Conservation (phyloP, 2,797 vertebrate genomes). For the Ceryle rudis region DNA sequence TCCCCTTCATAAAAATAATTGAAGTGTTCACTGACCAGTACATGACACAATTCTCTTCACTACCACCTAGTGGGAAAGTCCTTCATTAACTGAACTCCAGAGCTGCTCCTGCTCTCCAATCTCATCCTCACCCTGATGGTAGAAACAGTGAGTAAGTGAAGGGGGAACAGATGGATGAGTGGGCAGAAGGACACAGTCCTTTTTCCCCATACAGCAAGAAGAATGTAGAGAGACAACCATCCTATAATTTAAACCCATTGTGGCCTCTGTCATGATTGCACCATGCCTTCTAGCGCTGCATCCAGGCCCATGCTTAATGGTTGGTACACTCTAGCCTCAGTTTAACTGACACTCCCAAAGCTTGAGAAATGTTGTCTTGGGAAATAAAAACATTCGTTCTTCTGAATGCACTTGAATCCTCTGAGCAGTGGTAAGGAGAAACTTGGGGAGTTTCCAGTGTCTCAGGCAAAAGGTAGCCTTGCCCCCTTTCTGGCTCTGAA, state of each 20-base stretch:
- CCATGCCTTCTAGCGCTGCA: background rate
- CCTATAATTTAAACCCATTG: background rate
- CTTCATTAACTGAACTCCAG: background rate
- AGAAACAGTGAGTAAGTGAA: background rate
- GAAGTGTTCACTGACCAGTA: background rate
- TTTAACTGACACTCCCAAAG: background rate
- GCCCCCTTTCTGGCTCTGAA: background rate
- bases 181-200: background rate
- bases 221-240: background rate
- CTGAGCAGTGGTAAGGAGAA: background rate
- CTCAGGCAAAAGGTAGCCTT: background rate
- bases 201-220: background rate
- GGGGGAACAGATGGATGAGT: background rate
- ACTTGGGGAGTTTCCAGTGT: background rate
- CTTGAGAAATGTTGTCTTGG: background rate
- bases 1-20: background rate
- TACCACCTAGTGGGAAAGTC: constrained; percentile 58
- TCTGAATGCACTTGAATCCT: background rate
- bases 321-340: background rate
- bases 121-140: background rate
- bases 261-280: background rate
- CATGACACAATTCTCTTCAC: background rate
- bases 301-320: background rate
- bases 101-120: background rate
- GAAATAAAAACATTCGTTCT: background rate